Evolutionary conservation across 2,797 vertebrate genomes (phyloP).

Genomic region (Premnoplex brunnescens): DNA sequence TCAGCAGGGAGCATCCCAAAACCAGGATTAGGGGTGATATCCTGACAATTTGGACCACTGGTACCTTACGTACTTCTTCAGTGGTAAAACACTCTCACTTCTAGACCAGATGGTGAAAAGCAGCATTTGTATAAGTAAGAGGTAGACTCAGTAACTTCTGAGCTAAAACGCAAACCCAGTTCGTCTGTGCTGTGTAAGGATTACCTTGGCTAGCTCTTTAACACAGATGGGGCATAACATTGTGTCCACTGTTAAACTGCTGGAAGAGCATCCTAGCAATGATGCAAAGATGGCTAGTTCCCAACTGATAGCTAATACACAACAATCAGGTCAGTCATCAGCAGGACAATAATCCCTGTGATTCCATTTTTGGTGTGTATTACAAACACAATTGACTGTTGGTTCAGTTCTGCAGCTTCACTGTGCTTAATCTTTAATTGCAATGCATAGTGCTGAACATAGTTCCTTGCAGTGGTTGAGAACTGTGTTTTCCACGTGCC

Average conservation of each 20-base stretch:
- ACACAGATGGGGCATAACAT: background rate
- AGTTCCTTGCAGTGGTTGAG: background rate
- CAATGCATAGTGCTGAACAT: background rate
- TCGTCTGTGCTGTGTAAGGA: background rate
- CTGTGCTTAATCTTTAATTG: background rate
- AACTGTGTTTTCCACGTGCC: background rate
- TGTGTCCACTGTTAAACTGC: background rate
- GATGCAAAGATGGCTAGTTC: background rate
- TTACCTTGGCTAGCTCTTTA: background rate
- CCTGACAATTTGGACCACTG: background rate
- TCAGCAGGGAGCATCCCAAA: background rate
- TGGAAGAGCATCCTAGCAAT: background rate
- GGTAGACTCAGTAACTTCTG: background rate
- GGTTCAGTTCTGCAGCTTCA: background rate
- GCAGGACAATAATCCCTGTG: background rate
- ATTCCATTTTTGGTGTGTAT: background rate
- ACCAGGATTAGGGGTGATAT: background rate
- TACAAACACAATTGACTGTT: background rate
- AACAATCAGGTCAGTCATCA: background rate
- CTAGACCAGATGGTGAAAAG: background rate
- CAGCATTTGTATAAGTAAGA: background rate
- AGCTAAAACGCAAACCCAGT: background rate
- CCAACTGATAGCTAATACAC: background rate
- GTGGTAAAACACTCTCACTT: background rate
- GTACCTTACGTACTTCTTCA: background rate